Base-by-base conservation (phyloP, 2,797 vertebrate genomes). In the Onychomys leucogaster region DNA sequence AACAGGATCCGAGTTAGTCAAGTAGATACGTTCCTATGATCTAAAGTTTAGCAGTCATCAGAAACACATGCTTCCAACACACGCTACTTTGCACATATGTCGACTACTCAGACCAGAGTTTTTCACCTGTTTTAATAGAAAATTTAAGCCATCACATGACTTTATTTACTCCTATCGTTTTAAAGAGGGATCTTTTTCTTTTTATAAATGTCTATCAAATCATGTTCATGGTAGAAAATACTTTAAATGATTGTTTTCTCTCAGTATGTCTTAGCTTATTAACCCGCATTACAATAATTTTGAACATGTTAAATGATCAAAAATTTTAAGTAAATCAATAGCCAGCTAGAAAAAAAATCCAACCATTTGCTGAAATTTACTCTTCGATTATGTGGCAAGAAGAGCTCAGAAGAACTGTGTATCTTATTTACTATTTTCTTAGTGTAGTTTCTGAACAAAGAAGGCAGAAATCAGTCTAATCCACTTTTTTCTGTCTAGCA, bases 301-400 rank as follows among this genome's bases (percentile, higher is more conserved):
- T 63, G 34, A 63, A 46, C 80, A 55, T n/a, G 9, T 90, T 81
- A 78, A 63, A 25, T 57, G 61, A n/a, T n/a, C n/a, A n/a, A 37
- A 86, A 91, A 69, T 37, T 93, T 89, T 77, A 93, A 89, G 81
- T 82, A 49, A 25, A 67, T 90, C 86, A 85, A 81, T 89, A 77
- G 19, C 32, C 67, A 49, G 14, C 7, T 25, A 61, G 29, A 69
- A 95, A 71, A n/a, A 19, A 27, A 6, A 49, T 19, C 61, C 82
- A 69, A 49, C 27, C 14, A 12, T 82, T n/a, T 43, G 43, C 89
- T 94, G 49, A 92, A 93, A 29, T 10, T 2, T 80, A 88, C 25
- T 17, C n/a, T 29, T 73, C 1, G 16, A 21, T 43, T 73, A 29
- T 94, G 17, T 11, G 7, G 83, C 63, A 37, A 92, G 59, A 78